Evolutionary conservation across 1,140 invertebrate species (phyloP).

Genomic region (Rhopalosiphum maidis): DNA sequence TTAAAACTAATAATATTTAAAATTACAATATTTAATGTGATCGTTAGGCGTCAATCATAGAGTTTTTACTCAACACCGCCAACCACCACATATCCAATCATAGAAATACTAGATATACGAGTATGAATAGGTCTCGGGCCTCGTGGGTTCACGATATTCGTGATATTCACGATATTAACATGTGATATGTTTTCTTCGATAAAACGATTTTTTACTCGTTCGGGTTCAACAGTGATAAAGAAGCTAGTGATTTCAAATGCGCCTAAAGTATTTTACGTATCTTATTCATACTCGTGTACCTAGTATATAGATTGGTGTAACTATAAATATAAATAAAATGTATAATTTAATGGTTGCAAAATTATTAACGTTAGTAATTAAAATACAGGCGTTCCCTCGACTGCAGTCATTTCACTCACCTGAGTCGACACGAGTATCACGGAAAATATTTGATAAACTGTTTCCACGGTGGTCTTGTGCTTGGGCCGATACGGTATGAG

Average conservation of each 20-base stretch:
- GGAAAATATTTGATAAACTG: conserved; percentile 82
- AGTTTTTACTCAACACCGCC: background rate
- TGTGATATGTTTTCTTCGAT: background rate
- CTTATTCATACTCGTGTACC: background rate
- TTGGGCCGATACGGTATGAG: conserved; percentile 85
- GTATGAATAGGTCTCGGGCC: background rate
- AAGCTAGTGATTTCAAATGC: background rate
- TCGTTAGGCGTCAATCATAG: background rate
- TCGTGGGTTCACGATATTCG: fast-evolving
- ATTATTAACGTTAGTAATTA: background rate
- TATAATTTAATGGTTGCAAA: background rate
- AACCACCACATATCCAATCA: background rate
- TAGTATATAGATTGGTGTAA: background rate
- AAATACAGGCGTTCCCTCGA: background rate
- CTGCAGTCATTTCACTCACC: conserved; percentile 66
- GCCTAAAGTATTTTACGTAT: background rate
- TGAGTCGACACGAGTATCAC: conserved; percentile 87
- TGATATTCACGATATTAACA: background rate
- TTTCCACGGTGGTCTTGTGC: conserved; percentile 72
- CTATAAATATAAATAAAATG: background rate
- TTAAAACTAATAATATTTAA: background rate
- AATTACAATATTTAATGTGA: background rate
- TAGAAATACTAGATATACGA: background rate
- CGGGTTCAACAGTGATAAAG: background rate
- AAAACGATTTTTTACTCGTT: background rate